Evolutionary conservation across 2,797 vertebrate species (phyloP).

Genomic region (Peromyscus attwateri): DNA sequence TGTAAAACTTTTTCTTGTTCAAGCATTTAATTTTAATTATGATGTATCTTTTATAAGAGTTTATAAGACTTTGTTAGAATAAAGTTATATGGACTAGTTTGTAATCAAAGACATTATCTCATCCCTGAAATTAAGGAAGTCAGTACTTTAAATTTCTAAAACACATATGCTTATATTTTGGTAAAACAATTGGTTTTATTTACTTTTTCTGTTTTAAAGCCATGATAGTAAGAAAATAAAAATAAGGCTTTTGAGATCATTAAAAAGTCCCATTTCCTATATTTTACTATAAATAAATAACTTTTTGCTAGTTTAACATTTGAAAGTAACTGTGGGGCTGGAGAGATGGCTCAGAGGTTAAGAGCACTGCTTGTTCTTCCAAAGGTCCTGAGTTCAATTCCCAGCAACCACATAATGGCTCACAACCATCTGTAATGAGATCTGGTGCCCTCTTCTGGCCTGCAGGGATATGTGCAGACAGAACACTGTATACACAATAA

Average conservation of each 20-base stretch:
- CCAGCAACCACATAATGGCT: too few relatives aligned
- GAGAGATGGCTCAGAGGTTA: too few relatives aligned
- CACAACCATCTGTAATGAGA: too few relatives aligned
- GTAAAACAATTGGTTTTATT: not conserved
- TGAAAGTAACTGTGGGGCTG: not conserved
- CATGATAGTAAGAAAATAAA: not conserved
- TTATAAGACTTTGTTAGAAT: slow-evolving; percentile 68
- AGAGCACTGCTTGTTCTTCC: too few relatives aligned
- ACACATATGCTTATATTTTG: not conserved
- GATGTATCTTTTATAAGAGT: slow-evolving; percentile 80
- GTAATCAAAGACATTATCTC: slow-evolving; percentile 52
- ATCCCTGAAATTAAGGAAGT: slow-evolving; percentile 37
- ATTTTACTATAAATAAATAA: slow-evolving; percentile 45
- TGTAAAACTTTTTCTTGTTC: slow-evolving; percentile 90
- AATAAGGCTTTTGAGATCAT: slow-evolving; percentile 36
- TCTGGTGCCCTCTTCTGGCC: too few relatives aligned
- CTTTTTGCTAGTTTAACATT: slow-evolving; percentile 33
- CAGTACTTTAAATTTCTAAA: slow-evolving; percentile 53
- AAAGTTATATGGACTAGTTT: slow-evolving; percentile 9
- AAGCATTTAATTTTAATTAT: slow-evolving; percentile 89
- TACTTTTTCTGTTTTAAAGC: slow-evolving; percentile 55
- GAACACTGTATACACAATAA: too few relatives aligned
- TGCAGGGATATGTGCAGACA: too few relatives aligned
- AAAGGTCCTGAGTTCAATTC: too few relatives aligned
- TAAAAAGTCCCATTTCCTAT: not conserved